These are phyloP conservation scores for Sorex araneus DNA, from an alignment of 2,113 vertebrate genomes.

Conservation along the genomic window DNA sequence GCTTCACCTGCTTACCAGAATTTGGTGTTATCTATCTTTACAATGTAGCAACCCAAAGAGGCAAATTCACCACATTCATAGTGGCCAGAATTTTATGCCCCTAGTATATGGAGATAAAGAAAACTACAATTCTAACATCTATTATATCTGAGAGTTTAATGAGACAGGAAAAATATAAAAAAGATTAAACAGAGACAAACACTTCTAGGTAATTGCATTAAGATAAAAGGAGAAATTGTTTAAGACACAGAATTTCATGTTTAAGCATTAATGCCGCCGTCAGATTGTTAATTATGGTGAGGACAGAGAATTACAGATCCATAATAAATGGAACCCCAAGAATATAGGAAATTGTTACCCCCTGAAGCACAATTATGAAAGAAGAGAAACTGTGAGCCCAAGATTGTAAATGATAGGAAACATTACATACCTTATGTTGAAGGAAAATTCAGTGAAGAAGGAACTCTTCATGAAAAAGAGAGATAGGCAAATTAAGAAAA, in stretches of 20 bases:
- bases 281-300: neutral
- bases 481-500: neutral
- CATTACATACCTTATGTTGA: neutral
- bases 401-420: neutral
- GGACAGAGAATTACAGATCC: neutral
- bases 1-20: rapidly evolving
- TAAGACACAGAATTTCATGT: neutral
- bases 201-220: neutral
- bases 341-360: neutral
- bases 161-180: neutral
- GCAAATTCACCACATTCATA: no score
- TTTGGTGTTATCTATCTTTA: neutral
- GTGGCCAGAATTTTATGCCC: no score
- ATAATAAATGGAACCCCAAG: neutral
- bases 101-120: no score
- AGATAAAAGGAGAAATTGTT: neutral
- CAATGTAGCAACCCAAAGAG: no score
- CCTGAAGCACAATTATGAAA: neutral
- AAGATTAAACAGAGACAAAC: neutral
- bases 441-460: neutral
- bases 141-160: neutral
- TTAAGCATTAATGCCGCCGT: neutral
- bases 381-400: neutral
- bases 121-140: neutral
- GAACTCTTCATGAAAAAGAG: neutral